These are phyloP conservation scores for Elephas maximus DNA, from an alignment of 2,113 vertebrate species.

Conservation along the genomic window DNA sequence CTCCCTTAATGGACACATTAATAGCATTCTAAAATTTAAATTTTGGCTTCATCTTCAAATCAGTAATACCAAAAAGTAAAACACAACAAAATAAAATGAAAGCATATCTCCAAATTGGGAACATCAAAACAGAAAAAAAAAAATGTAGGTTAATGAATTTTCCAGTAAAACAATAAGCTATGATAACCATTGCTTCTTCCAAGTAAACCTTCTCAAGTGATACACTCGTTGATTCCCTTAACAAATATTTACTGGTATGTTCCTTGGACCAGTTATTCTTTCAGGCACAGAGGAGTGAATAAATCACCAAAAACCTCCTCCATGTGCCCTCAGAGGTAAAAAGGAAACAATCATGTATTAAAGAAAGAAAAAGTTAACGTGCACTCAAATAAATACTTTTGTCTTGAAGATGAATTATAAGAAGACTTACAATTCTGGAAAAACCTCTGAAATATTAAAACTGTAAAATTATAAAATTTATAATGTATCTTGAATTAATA, in stretches of 20 bases:
- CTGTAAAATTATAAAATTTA: not conserved
- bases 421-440: not conserved
- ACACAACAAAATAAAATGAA: not conserved
- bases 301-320: not conserved
- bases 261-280: not conserved
- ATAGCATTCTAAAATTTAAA: not conserved
- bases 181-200: not conserved
- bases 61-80: not conserved
- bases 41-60: not conserved
- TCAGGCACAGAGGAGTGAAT: not conserved
- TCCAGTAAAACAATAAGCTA: not conserved
- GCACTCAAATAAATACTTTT: not conserved
- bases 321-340: not conserved
- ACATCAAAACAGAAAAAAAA: not conserved
- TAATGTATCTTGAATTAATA: not conserved
- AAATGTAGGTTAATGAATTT: not conserved
- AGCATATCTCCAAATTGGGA: not conserved
- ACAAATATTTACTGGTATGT: not conserved
- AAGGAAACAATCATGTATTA: not conserved
- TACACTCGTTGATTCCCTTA: not conserved
- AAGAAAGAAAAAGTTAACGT: not conserved
- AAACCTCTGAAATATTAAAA: not conserved
- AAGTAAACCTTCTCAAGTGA: not conserved
- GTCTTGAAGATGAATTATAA: not conserved
- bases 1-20: no score